Evolutionary conservation across 2,113 vertebrate species (phyloP).

Genomic region (Tringa solitaria): DNA sequence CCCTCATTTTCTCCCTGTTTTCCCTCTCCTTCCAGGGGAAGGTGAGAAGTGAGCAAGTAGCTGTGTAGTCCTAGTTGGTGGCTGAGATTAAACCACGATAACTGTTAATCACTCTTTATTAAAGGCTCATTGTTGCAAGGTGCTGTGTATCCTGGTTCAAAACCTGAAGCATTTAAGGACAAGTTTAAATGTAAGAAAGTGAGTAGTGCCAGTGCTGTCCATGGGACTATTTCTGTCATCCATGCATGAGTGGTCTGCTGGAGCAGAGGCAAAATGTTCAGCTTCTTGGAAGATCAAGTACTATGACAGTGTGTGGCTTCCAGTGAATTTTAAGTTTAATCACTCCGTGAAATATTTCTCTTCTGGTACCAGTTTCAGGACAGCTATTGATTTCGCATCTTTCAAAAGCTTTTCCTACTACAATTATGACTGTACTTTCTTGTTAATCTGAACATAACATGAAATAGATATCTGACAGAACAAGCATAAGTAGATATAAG

Average conservation of each 20-base stretch:
- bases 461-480: conserved; percentile 31
- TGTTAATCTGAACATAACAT: conserved; percentile 30
- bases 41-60: not conserved
- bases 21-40: not conserved
- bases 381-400: conserved; percentile 49
- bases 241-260: not conserved
- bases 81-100: not conserved
- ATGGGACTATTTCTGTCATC: not conserved
- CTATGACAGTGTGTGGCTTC: not conserved
- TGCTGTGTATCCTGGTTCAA: not conserved
- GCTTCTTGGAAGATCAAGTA: conserved; percentile 1
- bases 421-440: conserved; percentile 22
- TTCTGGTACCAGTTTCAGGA: conserved; percentile 14
- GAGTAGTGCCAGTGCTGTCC: not conserved
- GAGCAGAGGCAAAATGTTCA: not conserved
- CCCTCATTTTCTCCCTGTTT: not conserved
- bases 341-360: not conserved
- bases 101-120: not conserved
- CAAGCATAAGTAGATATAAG: not conserved
- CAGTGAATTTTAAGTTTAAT: conserved; percentile 2
- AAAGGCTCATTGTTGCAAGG: not conserved
- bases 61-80: not conserved
- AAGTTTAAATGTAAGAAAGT: not conserved
- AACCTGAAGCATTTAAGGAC: not conserved
- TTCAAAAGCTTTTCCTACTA: not conserved